These are phyloP conservation scores for Typhlichthys subterraneus DNA, from an alignment of 2,797 vertebrate genomes.

Conservation along the genomic window DNA sequence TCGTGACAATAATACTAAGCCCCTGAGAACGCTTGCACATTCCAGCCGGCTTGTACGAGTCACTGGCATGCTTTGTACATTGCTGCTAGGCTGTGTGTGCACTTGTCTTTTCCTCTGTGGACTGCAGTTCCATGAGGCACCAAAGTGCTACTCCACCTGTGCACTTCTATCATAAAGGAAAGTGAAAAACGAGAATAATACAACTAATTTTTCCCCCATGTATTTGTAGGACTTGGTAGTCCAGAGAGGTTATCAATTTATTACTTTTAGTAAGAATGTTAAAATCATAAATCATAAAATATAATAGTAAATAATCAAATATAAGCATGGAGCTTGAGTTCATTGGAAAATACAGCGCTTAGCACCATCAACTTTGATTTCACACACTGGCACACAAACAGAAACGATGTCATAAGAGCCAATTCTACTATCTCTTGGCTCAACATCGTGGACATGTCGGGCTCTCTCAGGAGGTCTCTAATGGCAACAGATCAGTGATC, in stretches of 20 bases:
- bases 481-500: constrained; percentile 1
- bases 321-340: background rate
- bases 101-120: background rate
- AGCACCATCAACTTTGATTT: constrained; percentile 11
- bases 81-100: constrained; percentile 8
- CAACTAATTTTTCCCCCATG: no score
- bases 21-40: constrained; percentile 28
- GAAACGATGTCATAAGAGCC: constrained; percentile 16
- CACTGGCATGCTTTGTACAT: constrained; percentile 20
- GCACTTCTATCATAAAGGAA: background rate
- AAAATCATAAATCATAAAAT: constrained; percentile 13
- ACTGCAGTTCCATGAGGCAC: background rate
- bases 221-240: constrained; percentile 19
- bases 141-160: constrained; percentile 6
- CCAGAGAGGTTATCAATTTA: constrained; percentile 14
- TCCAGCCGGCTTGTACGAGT: constrained; percentile 23
- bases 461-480: constrained; percentile 7
- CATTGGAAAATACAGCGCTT: background rate
- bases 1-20: constrained; percentile 57
- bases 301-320: background rate
- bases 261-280: background rate
- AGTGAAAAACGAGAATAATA: background rate
- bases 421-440: constrained; percentile 23
- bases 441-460: constrained; percentile 27
- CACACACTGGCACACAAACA: constrained; percentile 21